These are phyloP conservation scores for Caranx ignobilis DNA, from an alignment of 2,113 vertebrate species.

Conservation along the genomic window DNA sequence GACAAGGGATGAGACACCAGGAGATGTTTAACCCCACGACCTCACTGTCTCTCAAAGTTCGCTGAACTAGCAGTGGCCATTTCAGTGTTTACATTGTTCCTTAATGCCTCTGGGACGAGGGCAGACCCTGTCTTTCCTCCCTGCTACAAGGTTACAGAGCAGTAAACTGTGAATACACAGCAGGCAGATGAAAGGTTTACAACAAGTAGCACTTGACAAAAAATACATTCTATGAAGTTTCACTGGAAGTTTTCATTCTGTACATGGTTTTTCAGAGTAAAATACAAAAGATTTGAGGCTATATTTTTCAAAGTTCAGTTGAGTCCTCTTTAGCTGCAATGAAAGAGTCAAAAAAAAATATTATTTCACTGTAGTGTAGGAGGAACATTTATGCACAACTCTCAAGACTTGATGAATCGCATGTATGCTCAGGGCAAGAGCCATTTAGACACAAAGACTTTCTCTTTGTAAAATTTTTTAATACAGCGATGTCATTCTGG, in stretches of 20 bases:
- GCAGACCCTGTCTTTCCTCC: conserved; percentile 21
- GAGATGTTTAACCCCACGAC: conserved; percentile 60
- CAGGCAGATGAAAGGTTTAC: background rate
- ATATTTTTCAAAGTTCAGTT: background rate
- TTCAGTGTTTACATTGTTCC: conserved; percentile 64
- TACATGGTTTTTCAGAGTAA: background rate
- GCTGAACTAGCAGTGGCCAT: conserved; percentile 18
- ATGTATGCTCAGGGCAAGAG: background rate
- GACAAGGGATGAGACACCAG: conserved; percentile 67
- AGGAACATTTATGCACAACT: background rate
- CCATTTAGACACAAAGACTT: background rate
- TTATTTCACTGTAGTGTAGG: background rate
- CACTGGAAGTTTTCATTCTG: background rate
- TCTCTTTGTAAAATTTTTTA: too few species aligned
- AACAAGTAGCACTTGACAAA: background rate
- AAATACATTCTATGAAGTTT: background rate
- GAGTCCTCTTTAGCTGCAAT: background rate
- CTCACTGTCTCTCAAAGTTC: conserved; percentile 29
- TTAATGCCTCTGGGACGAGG: conserved; percentile 11
- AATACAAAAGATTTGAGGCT: background rate
- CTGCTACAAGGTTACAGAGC: conserved; percentile 4
- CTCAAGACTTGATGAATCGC: background rate
- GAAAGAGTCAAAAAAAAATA: background rate
- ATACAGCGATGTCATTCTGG: too few species aligned
- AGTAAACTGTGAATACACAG: background rate